Percentiles rank a stretch among this genome's conserved stretches.
Evolutionary conservation across 2,888 invertebrate species (phyloP).

Genomic region (Panzeria rudis): DNA sequence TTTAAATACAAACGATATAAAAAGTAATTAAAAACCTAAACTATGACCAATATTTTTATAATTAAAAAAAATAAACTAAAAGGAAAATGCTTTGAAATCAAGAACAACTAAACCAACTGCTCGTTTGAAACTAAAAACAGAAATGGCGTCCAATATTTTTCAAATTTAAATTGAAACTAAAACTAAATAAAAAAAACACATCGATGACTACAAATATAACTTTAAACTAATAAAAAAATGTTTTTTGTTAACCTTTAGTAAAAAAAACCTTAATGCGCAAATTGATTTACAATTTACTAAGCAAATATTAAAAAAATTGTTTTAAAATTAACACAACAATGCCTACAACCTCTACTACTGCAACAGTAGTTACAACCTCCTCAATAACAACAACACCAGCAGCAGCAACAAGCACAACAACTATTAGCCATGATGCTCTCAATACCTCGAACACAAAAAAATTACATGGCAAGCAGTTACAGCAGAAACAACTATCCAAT

Average conservation of each 20-base stretch:
- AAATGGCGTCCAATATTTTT: conserved; percentile 69
- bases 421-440: conserved; percentile 41
- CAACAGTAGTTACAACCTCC: conserved; percentile 48
- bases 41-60: conserved; percentile 67
- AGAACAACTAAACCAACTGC: conserved; percentile 29
- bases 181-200: conserved; percentile 19
- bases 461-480: conserved; percentile 45
- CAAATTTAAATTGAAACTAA: conserved; percentile 27
- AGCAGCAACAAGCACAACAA: conserved; percentile 56
- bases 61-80: conserved; percentile 14
- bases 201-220: conserved; percentile 17
- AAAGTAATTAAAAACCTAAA: conserved; percentile 8
- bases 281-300: not conserved
- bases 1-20: conserved; percentile 6
- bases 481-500: conserved; percentile 57
- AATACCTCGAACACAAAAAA: conserved; percentile 42
- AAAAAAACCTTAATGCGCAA: conserved; percentile 5
- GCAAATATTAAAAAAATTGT: conserved; percentile 12
- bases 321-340: conserved; percentile 54
- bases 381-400: conserved; percentile 48
- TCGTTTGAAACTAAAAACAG: conserved; percentile 35
- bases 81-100: conserved; percentile 52
- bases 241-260: conserved; percentile 6
- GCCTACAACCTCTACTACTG: conserved; percentile 59
- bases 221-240: not conserved